These are phyloP conservation scores for Heliconius aoede DNA, from an alignment of 2,888 invertebrate species.

Conservation along the genomic window DNA sequence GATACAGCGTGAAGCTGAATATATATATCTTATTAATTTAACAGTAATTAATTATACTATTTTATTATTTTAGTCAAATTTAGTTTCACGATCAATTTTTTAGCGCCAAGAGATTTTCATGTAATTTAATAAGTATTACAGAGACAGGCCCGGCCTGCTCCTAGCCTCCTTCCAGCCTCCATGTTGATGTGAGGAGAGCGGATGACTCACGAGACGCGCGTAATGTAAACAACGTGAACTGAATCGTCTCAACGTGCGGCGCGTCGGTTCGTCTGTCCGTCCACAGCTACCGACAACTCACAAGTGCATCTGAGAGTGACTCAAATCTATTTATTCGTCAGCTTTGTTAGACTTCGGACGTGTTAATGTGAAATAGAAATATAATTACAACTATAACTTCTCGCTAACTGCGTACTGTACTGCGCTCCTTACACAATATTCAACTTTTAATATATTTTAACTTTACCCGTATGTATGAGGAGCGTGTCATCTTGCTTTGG, in stretches of 20 bases:
- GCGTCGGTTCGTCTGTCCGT: background rate
- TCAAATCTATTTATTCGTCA: background rate
- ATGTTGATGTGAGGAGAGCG: background rate
- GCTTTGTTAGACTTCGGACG: background rate
- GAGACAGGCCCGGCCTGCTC: too few relatives aligned
- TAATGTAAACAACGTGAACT: slow-evolving; percentile 6
- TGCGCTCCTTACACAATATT: background rate
- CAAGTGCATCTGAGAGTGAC: background rate
- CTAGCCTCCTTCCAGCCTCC: too few relatives aligned
- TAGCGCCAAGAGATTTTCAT: too few relatives aligned
- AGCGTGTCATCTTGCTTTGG: too few relatives aligned
- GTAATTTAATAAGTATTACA: too few relatives aligned
- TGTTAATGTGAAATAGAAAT: background rate
- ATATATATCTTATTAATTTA: too few relatives aligned
- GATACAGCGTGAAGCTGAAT: too few relatives aligned
- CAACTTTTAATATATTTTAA: too few relatives aligned
- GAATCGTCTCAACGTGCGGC: slow-evolving; percentile 7
- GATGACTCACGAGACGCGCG: slow-evolving; percentile 5
- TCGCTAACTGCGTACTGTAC: background rate
- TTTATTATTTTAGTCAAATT: too few relatives aligned
- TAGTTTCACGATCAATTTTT: too few relatives aligned
- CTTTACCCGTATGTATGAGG: background rate
- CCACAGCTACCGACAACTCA: background rate
- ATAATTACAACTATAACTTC: background rate
- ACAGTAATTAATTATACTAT: too few relatives aligned